Base-by-base conservation (phyloP, 2,888 invertebrate genomes). In the Stenodema calcarata region DNA sequence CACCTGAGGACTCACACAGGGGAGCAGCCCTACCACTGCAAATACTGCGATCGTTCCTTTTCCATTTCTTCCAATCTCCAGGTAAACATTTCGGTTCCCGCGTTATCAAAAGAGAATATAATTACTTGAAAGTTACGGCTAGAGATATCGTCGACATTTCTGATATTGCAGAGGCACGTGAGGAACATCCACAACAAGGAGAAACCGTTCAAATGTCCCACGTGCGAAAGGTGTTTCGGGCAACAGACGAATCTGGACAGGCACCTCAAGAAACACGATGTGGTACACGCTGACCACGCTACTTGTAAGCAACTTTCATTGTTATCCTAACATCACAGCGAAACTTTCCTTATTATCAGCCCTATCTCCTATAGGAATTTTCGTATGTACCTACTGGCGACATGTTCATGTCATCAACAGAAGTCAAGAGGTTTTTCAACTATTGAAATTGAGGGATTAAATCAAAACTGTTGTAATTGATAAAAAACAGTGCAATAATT, bases 191-290 rank as follows among this genome's bases (percentile, higher is more conserved):
- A 99, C 92, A 98, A 99, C 92, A 99, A 99, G 91, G 97, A 98
- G 91, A 95, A 98, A 88, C 98, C 99, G 0, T 99, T 99, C 92
- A 95, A 97, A 90, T 99, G 99, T 91, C 95, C 95, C 14, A 92
- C 98, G 87, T 99, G 99, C 92, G 98, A 98, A 90, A 94, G 98
- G 79, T 97, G 98, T 91, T 99, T 99, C 91, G 99, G 99, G 0
- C 99, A 99, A 92, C 99, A 99, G 92, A 99, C 99, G n/a, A 99
- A 99, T 91, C 93, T 99, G 89, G 99, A 99, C 91, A 94, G 99
- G 28, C 99, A 99, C 91, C 91, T 99, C 90, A 98, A 98, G 93
- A 99, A 99, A 90, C 99, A 99, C 91, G 99, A 99, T 91, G 95
- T 94, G 6, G 96, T 78, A 4, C 78, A 78, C 78, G 95, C 94